phyloP scores from a whole-genome alignment of 2,888 invertebrate species.

The Xanthorhoe designata region DNA sequence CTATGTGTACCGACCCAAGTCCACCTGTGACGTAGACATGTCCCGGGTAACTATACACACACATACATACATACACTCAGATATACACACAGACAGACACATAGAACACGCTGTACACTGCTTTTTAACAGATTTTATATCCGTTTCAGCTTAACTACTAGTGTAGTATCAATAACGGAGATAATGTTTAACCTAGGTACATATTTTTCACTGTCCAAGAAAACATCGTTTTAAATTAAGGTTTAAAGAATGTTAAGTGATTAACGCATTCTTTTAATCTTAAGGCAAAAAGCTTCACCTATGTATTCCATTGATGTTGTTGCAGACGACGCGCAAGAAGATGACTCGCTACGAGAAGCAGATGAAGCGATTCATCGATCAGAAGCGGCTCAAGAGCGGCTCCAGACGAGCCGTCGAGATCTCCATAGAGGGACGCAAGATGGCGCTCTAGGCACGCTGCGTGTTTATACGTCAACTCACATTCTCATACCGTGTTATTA shows the following conservation, averaged over 20 bases:
- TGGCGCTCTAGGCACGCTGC: conserved; percentile 89
- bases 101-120: no score
- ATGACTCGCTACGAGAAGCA: conserved; percentile 96
- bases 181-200: no score
- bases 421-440: conserved; percentile 98
- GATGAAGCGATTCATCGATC: conserved; percentile 95
- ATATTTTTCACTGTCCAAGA: no score
- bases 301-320: background rate
- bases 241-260: no score
- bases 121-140: no score
- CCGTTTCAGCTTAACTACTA: no score
- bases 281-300: background rate
- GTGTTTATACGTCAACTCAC: no score
- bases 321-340: conserved; percentile 91
- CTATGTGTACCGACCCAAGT: conserved; percentile 97
- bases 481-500: no score
- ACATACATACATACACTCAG: background rate
- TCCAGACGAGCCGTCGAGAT: conserved; percentile 95
- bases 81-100: no score
- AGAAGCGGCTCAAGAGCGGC: conserved; percentile 92
- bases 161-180: no score
- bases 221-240: no score
- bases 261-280: background rate
- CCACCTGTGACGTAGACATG: conserved; percentile 95
- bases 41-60: conserved; percentile 86